phyloP scores from a whole-genome alignment of 2,797 vertebrate genomes.

The Notamacropus eugenii region DNA sequence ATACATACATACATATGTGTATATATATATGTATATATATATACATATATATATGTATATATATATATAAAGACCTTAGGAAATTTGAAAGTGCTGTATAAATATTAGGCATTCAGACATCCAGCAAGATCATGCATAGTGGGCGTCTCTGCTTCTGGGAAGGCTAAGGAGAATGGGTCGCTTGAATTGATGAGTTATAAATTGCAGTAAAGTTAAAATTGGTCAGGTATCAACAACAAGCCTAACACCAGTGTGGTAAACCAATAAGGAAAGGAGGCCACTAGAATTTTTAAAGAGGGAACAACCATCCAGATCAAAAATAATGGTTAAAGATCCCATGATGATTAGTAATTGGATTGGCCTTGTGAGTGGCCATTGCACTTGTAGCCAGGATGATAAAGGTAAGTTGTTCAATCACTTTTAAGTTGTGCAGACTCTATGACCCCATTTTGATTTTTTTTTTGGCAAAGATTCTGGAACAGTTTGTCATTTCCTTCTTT shows the following conservation, averaged over 20 bases:
- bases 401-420: neutral
- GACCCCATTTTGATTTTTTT: neutral
- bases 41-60: no score
- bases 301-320: neutral
- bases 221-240: neutral
- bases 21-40: no score
- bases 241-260: neutral
- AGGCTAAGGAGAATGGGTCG: neutral
- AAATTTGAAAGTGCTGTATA: neutral
- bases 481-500: neutral
- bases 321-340: neutral
- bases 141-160: neutral
- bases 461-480: neutral
- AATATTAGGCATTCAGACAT: neutral
- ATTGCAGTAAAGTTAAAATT: neutral
- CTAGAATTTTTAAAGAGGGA: neutral
- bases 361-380: neutral
- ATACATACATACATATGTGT: no score
- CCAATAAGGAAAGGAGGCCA: neutral
- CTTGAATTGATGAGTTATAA: neutral
- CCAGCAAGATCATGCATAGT: neutral
- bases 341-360: neutral
- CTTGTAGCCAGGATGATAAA: neutral
- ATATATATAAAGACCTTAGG: neutral
- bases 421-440: neutral